A percentile compares a stretch with the other conserved stretches of the same genome.
phyloP scores from a whole-genome alignment of 2,888 invertebrate species.

The Apotomis turbidana region DNA sequence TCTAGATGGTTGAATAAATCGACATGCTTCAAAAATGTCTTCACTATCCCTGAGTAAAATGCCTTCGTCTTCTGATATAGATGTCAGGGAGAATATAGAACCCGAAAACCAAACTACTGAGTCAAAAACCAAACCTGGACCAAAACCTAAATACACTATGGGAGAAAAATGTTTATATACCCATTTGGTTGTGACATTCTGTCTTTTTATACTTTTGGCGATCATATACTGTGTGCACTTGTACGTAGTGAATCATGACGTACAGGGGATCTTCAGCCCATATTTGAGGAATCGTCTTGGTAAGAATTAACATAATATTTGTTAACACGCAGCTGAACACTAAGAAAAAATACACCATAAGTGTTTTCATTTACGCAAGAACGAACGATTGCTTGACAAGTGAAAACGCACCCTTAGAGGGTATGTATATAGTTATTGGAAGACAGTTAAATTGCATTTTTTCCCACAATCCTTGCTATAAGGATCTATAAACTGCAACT shows the following conservation, averaged over 20 bases:
- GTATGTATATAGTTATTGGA: too few species aligned
- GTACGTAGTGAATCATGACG: slow-evolving; percentile 54
- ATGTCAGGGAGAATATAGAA: too few species aligned
- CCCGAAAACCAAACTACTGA: too few species aligned
- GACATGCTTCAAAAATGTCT: slow-evolving; percentile 11
- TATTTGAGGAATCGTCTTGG: not conserved
- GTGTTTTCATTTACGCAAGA: too few species aligned
- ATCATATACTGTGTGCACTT: slow-evolving; percentile 61
- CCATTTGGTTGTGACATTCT: slow-evolving; percentile 60
- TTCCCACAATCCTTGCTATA: too few species aligned
- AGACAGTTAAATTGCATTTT: too few species aligned
- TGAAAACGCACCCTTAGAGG: too few species aligned
- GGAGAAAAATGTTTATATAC: slow-evolving; percentile 71
- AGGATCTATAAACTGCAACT: too few species aligned
- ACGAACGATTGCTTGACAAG: too few species aligned
- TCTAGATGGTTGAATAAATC: slow-evolving; percentile 9
- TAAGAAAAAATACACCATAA: too few species aligned
- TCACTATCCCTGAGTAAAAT: not conserved
- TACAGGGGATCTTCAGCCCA: not conserved
- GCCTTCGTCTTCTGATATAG: not conserved
- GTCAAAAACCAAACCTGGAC: not conserved
- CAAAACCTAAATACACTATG: slow-evolving; percentile 60
- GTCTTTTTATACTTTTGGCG: slow-evolving; percentile 52
- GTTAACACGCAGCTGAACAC: too few species aligned
- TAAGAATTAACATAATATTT: not conserved